These are phyloP conservation scores for Onychomys leucogaster DNA, from an alignment of 2,797 vertebrate species.

Conservation along the genomic window DNA sequence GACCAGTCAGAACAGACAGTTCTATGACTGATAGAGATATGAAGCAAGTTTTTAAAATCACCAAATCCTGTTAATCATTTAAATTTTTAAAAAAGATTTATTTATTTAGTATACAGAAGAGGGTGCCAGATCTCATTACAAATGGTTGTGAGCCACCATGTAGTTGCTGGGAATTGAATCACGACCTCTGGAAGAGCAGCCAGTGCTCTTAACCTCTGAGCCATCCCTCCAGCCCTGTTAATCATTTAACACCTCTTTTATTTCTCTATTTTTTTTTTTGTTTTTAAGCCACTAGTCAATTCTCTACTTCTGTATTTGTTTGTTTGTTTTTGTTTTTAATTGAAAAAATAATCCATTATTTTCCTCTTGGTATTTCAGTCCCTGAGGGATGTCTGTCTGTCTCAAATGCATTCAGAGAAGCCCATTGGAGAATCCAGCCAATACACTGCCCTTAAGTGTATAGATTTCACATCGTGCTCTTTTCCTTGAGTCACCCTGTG, in stretches of 20 bases:
- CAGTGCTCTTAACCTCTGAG: too few relatives aligned
- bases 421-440: not conserved
- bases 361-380: not conserved
- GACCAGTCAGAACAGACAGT: not conserved
- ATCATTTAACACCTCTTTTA: not conserved
- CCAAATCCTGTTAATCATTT: not conserved
- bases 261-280: not conserved
- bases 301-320: not conserved
- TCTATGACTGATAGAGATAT: not conserved
- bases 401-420: not conserved
- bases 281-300: not conserved
- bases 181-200: too few relatives aligned
- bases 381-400: not conserved
- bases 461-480: not conserved
- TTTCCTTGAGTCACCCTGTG: not conserved
- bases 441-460: not conserved
- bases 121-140: too few relatives aligned
- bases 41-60: not conserved
- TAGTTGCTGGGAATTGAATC: too few relatives aligned
- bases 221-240: too few relatives aligned
- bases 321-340: not conserved
- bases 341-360: not conserved
- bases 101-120: too few relatives aligned
- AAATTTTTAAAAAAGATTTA: too few relatives aligned
- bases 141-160: too few relatives aligned